Base-by-base conservation (phyloP, 2,797 vertebrate species). In the Falco rusticolus region DNA sequence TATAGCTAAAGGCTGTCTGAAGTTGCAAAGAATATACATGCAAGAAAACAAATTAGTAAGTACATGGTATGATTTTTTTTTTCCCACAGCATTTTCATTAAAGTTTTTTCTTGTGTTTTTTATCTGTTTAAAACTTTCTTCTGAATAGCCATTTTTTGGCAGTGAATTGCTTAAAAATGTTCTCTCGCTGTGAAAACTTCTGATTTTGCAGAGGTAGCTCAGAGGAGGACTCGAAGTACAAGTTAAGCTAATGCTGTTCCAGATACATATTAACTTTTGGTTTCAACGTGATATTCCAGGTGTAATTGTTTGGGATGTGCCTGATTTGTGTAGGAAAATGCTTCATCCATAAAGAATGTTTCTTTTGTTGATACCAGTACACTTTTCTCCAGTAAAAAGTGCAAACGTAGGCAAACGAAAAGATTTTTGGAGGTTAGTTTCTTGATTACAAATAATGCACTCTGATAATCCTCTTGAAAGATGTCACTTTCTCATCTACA, bases 41-140 rank as follows among this genome's bases (percentile, higher is more conserved):
- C 99, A 99, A 97, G 99, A 99, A 97, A 99, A 99, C 98, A 99
- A 99, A 98, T 98, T 99, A 98, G 99, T 99, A 97, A 98, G 99
- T 99, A 97, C 74, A 63, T n/a, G 26, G 16, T 1, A 4, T 84
- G 45, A 41, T 37, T 51, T 56, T 31, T 24, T 56, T 64, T 65
- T 66, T 57, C 7, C 20, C 37, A 57, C 19, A 59, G 26, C 1
- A 5, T 91, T 94, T 91, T 91, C 24, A 63, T 66, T 78, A 94
- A 76, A 94, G 89, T 60, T 94, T 94, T 95, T 86, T 87, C 9
- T 69, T 83, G 10, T 83, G 10, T 71, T 84, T 59, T 68, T 59
- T 51, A 15, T 29, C 8, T 65, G 14, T 34, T 33, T 47, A 83
- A 72, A 24, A 10, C 29, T 57, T 72, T 41, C 11, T 66, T 93